A percentile compares a stretch with the other conserved stretches of the same genome.
phyloP scores from a whole-genome alignment of 2,888 invertebrate genomes.

The Hydrotaea cyrtoneurina region DNA sequence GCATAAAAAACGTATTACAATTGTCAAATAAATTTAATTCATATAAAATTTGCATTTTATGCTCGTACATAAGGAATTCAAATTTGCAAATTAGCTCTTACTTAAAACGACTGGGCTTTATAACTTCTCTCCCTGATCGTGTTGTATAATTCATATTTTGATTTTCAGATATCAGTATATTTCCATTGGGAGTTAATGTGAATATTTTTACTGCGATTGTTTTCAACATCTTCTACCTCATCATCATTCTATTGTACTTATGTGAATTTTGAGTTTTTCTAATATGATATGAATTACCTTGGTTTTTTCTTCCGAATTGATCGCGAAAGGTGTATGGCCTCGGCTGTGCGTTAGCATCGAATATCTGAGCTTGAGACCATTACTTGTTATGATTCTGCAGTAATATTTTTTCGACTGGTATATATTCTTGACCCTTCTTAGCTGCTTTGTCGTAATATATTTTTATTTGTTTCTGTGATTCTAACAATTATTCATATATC shows the following conservation, averaged over 20 bases:
- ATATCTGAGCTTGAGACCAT: neutral
- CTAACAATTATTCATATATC: neutral
- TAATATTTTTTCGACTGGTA: neutral
- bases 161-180: neutral
- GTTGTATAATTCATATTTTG: neutral
- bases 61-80: no score
- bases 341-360: neutral
- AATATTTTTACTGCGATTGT: neutral
- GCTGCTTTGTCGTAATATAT: neutral
- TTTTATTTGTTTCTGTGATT: neutral
- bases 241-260: neutral
- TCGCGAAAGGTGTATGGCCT: neutral
- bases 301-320: neutral
- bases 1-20: no score
- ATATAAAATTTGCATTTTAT: no score
- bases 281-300: neutral
- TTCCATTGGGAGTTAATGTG: neutral
- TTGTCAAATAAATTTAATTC: no score
- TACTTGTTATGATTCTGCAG: neutral
- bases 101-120: neutral
- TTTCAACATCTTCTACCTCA: neutral
- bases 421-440: neutral
- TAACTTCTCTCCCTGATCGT: conserved; percentile 1
- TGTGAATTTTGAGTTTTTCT: neutral
- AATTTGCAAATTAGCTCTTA: neutral